These are phyloP conservation scores for Patella depressa DNA, from an alignment of 2,888 invertebrate genomes.

Conservation along the genomic window DNA sequence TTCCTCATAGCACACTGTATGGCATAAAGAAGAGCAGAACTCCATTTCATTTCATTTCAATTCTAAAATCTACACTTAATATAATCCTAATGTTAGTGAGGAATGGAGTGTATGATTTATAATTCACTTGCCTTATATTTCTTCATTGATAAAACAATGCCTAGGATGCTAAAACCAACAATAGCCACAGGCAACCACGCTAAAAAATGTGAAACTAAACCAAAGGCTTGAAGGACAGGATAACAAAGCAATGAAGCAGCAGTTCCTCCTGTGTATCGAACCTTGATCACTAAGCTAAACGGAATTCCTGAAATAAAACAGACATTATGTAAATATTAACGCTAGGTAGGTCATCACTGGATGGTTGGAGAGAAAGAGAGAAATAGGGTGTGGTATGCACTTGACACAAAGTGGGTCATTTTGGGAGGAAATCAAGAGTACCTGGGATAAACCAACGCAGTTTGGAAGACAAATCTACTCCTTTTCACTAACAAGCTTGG, in stretches of 20 bases:
- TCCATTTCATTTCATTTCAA: not conserved
- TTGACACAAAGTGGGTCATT: too few relatives aligned
- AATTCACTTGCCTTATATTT: constrained; percentile 46
- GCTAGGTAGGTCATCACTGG: not conserved
- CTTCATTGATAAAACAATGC: constrained; percentile 53
- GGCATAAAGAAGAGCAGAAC: not conserved
- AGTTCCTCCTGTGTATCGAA: constrained; percentile 55
- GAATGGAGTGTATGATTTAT: not conserved
- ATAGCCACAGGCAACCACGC: constrained; percentile 61
- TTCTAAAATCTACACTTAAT: not conserved
- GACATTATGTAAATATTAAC: too few relatives aligned
- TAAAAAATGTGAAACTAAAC: constrained; percentile 58
- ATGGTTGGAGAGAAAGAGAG: too few relatives aligned
- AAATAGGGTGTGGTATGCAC: too few relatives aligned
- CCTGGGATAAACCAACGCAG: too few relatives aligned
- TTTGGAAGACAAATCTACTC: not conserved
- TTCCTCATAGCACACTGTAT: not conserved
- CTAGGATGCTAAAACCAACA: constrained; percentile 54
- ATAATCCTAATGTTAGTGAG: not conserved
- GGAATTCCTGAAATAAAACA: constrained; percentile 44
- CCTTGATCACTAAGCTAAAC: constrained; percentile 44
- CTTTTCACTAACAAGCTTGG: not conserved
- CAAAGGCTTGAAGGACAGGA: constrained; percentile 54
- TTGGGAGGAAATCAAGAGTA: too few relatives aligned
- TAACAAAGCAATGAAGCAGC: constrained; percentile 54